Percentiles rank a stretch among this genome's conserved stretches.
Evolutionary conservation across 2,797 vertebrate genomes (phyloP).

Genomic region (Hypotaenidia philippensis): DNA sequence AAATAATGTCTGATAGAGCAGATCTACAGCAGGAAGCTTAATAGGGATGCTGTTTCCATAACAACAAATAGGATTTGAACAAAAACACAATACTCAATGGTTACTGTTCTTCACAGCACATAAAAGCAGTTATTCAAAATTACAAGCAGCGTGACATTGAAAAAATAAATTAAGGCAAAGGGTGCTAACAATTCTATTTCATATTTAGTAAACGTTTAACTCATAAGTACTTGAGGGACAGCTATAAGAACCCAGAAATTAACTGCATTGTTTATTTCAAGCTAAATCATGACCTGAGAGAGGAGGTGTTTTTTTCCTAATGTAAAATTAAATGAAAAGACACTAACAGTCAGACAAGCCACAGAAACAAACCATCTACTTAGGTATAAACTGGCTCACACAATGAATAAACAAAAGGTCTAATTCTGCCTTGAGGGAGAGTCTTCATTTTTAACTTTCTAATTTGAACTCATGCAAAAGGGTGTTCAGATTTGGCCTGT

Average conservation of each 20-base stretch:
- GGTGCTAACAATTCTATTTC: conserved; percentile 66
- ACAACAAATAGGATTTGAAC: conserved; percentile 83
- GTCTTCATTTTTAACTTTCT: neutral
- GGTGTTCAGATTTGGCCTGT: neutral
- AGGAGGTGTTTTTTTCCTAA: neutral
- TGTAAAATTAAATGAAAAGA: neutral
- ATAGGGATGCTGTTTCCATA: conserved; percentile 83
- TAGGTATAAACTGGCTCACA: neutral
- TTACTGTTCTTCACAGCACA: conserved; percentile 76
- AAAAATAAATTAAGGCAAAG: conserved; percentile 78
- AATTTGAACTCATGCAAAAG: neutral
- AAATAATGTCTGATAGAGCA: conserved; percentile 68
- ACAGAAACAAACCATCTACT: neutral
- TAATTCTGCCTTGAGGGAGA: neutral
- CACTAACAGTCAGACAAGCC: neutral
- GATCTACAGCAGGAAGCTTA: conserved; percentile 76
- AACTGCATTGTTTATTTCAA: neutral
- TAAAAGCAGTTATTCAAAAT: conserved; percentile 82
- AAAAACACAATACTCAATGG: conserved; percentile 77
- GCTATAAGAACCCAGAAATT: conserved; percentile 1
- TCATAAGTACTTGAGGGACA: conserved; percentile 67
- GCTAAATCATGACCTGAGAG: conserved; percentile 10
- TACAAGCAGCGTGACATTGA: conserved; percentile 69
- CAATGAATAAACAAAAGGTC: neutral
- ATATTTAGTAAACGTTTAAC: conserved; percentile 78